Conservation (phyloP, 2,113 vertebrate species). For the Smithornis capensis region DNA sequence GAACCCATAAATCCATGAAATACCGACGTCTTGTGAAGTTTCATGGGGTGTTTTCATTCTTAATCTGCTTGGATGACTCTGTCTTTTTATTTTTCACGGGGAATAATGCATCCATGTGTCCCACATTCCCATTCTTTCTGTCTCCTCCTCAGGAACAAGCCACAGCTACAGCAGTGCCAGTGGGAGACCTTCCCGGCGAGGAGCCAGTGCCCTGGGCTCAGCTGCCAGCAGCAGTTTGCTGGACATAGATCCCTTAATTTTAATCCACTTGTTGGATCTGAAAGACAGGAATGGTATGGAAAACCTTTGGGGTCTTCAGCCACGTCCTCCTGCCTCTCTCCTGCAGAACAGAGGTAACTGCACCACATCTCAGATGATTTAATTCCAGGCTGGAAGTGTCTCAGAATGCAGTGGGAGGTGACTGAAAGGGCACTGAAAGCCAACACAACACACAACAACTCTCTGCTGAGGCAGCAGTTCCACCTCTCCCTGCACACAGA, state of each 20-base stretch:
- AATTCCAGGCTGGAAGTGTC: background rate
- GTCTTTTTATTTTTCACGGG: background rate
- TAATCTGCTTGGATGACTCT: background rate
- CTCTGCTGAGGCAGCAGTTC: background rate
- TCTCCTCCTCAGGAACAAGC: slow-evolving; percentile 54
- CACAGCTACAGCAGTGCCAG: slow-evolving; percentile 71
- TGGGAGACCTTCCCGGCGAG: slow-evolving; percentile 66
- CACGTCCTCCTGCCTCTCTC: slow-evolving; percentile 86
- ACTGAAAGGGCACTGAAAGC: background rate
- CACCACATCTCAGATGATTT: rapidly evolving
- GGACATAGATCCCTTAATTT: slow-evolving; percentile 93
- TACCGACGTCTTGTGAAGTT: background rate
- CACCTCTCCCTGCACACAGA: background rate
- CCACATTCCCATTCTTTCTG: background rate
- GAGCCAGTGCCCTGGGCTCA: slow-evolving; percentile 72
- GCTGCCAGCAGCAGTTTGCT: slow-evolving; percentile 81
- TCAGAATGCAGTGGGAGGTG: background rate
- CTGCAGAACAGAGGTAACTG: slow-evolving; percentile 86
- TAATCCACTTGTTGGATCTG: slow-evolving; percentile 94
- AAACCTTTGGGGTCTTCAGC: slow-evolving; percentile 92
- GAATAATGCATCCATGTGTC: background rate
- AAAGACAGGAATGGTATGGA: slow-evolving; percentile 92
- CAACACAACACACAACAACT: background rate
- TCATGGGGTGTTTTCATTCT: background rate
- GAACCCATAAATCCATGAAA: background rate